Evolutionary conservation across 1,140 invertebrate species (phyloP).

Genomic region (Luehdorfia chinensis): DNA sequence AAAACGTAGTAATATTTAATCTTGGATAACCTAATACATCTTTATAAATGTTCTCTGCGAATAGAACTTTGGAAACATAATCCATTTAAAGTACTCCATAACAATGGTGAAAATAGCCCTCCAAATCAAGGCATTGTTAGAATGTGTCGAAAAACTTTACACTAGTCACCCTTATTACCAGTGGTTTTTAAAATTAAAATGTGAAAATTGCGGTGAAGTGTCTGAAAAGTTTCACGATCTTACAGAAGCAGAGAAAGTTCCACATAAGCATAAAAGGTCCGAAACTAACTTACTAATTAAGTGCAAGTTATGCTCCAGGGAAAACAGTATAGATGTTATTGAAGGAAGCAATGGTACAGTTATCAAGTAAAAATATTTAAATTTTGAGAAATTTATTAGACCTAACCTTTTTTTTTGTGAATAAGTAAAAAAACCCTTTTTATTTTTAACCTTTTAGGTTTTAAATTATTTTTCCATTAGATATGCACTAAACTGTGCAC

Average conservation of each 20-base stretch:
- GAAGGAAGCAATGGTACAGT: constrained; percentile 80
- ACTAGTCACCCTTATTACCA: constrained; percentile 81
- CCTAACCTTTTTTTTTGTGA: neutral
- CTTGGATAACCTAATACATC: no score
- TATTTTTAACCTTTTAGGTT: no score
- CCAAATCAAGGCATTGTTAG: constrained; percentile 82
- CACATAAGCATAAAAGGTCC: constrained; percentile 83
- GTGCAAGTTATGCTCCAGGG: constrained; percentile 92
- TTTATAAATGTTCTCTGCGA: no score
- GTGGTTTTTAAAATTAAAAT: constrained; percentile 86
- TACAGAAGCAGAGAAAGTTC: constrained; percentile 82
- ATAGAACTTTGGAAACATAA: no score
- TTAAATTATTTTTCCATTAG: no score
- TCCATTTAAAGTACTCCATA: no score
- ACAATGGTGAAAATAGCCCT: constrained; percentile 85
- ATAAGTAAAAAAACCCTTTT: no score
- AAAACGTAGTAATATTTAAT: no score
- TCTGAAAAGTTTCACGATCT: constrained; percentile 90
- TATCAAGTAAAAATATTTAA: neutral
- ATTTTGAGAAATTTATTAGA: neutral
- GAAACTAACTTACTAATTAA: constrained; percentile 89
- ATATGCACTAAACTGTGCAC: no score
- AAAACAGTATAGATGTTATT: constrained; percentile 89
- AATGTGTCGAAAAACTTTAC: constrained; percentile 83
- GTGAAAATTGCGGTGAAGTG: constrained; percentile 88